These are phyloP conservation scores for Alviniconcha strummeri DNA, from an alignment of 2,888 invertebrate species.

Conservation along the genomic window DNA sequence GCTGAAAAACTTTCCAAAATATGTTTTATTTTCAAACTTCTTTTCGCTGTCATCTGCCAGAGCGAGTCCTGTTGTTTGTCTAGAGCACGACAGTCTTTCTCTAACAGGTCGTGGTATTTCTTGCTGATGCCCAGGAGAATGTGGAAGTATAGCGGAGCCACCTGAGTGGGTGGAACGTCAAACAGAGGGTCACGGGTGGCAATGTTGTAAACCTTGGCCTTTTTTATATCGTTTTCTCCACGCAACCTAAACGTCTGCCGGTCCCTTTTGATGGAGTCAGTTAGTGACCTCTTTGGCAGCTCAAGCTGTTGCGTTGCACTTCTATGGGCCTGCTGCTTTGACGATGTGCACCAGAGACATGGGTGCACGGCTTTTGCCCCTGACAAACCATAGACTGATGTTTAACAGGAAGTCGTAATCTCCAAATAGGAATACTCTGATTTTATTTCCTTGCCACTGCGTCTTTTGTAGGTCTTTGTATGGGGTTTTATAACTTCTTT, in stretches of 20 bases:
- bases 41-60: neutral
- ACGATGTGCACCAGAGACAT: neutral
- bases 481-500: neutral
- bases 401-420: slow-evolving; percentile 15
- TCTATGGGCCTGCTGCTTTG: neutral
- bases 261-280: neutral
- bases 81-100: neutral
- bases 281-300: neutral
- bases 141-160: slow-evolving; percentile 10
- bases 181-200: neutral
- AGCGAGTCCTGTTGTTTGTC: neutral
- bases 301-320: neutral
- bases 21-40: neutral
- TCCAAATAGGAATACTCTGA: slow-evolving; percentile 8
- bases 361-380: neutral
- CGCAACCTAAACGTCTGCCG: neutral
- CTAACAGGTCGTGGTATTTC: slow-evolving; percentile 15
- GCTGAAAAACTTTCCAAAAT: neutral
- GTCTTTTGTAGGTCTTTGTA: neutral
- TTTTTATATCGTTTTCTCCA: neutral
- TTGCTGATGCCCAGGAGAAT: slow-evolving; percentile 16
- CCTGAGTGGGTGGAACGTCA: neutral
- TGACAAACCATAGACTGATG: slow-evolving; percentile 10
- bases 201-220: neutral
- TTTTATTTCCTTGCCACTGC: slow-evolving; percentile 5